Base-by-base conservation (phyloP, 1,140 invertebrate species). In the Aradophagus sp. region DNA sequence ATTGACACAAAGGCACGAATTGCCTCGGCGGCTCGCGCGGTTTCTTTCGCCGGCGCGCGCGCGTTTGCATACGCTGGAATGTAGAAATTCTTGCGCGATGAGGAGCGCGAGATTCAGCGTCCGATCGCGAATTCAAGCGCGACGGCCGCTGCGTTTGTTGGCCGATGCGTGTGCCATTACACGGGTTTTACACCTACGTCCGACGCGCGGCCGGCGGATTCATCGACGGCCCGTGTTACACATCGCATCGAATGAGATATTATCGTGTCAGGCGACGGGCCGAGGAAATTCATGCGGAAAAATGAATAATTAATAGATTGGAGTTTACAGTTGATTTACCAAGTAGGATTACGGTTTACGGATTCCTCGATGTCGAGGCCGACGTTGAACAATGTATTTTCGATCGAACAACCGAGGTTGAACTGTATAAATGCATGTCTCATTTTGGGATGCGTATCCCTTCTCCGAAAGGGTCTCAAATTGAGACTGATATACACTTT, bases 51-150 rank as follows among this genome's bases (percentile, higher is more conserved):
- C 44, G 36, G 12, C 15, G 48, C 31, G 23, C 17, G 11, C 11
- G 13, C 41, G 55, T 69, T 69, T 69, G 65, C 66, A 69, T 69
- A 69, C 50, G 42, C 29, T 56, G 66, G 66, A 69, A 69, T 62
- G 56, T 23, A 62, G 56, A 69, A 56, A 56, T 62, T 62, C 56
- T 32, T 62, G 41, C 50, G 32, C 66, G 48, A 56, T 62, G 56
- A 69, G 34, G 16, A 62, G 35, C 10, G 34, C 19, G n/a, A 38
- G 48, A 68, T 61, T 68, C 47, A 53, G 19, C 55, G 12, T 31
- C 34, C 48, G 65, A 68, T 61, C 41, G 39, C 47, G 65, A 53
- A 68, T 59, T 59, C 65, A 59, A 68, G 55, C 47, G 65, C 55
- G 34, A 68, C 62, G 10, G 41, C 11, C 19, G 62, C 16, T 16